phyloP scores from a whole-genome alignment of 2,113 vertebrate genomes.

The Poicephalus meyeri region DNA sequence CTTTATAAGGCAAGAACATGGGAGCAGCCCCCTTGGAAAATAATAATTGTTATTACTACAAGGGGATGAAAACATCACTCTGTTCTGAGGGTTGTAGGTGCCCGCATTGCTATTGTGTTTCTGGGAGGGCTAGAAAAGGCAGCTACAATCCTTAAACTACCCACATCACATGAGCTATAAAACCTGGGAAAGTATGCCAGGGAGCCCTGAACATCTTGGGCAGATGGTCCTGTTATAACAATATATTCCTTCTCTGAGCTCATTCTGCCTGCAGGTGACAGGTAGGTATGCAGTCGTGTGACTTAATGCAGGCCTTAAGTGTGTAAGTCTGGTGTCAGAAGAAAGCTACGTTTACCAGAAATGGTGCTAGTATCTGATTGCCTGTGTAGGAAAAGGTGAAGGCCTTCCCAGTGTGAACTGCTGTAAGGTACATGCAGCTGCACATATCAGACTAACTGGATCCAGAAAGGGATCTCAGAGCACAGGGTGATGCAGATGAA shows the following conservation, averaged over 20 bases:
- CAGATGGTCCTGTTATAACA: not conserved
- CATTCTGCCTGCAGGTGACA: not conserved
- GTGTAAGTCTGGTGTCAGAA: not conserved
- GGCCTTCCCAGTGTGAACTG: not conserved
- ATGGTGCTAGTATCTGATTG: not conserved
- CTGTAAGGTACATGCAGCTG: not conserved
- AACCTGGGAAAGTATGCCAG: not conserved
- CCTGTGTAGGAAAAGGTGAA: not conserved
- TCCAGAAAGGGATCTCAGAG: not conserved
- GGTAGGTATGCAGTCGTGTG: not conserved
- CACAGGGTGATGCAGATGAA: not conserved
- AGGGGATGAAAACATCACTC: not conserved
- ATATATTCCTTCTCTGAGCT: not conserved
- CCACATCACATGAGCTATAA: not conserved
- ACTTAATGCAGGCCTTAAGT: not conserved
- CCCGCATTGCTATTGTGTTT: not conserved
- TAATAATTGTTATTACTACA: conserved; percentile 35
- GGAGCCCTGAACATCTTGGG: not conserved
- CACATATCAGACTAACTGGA: not conserved
- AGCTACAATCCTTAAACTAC: not conserved
- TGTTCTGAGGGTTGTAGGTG: not conserved
- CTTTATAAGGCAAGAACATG: conserved; percentile 73
- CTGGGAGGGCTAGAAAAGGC: not conserved
- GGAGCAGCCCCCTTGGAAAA: conserved; percentile 12
- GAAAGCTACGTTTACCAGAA: not conserved